Percentiles rank a stretch among this genome's conserved stretches.
phyloP scores from a whole-genome alignment of 2,888 invertebrate genomes.

The Cremastinae sp. region DNA sequence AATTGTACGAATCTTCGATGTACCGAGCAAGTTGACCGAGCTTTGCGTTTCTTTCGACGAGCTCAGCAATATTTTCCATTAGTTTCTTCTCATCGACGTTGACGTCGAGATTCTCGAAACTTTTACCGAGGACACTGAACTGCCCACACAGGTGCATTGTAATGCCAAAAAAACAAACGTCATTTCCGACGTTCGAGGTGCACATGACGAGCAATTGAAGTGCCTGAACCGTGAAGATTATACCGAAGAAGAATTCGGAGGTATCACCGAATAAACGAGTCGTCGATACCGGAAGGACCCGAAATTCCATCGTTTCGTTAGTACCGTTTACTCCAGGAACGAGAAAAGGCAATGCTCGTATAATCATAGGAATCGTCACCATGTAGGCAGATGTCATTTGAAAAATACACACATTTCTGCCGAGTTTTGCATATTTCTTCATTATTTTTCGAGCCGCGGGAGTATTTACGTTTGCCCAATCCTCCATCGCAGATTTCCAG shows the following conservation, averaged over 20 bases:
- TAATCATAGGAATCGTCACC: conserved; percentile 40
- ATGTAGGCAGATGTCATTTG: conserved; percentile 54
- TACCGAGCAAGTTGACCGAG: conserved; percentile 42
- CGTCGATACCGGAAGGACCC: conserved; percentile 54
- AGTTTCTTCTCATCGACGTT: conserved; percentile 2
- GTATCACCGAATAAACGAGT: conserved; percentile 44
- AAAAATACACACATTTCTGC: conserved; percentile 46
- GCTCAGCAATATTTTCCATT: not conserved
- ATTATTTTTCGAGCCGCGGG: conserved; percentile 49
- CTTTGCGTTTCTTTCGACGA: conserved; percentile 44
- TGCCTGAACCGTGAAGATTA: conserved; percentile 46
- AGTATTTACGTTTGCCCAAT: conserved; percentile 51
- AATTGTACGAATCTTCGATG: conserved; percentile 55
- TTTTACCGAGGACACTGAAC: conserved; percentile 43
- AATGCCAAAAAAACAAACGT: conserved; percentile 52
- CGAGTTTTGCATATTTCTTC: conserved; percentile 50
- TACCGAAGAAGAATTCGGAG: conserved; percentile 33
- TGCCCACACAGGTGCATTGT: conserved; percentile 58
- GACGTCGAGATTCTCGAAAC: conserved; percentile 31
- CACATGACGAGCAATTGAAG: conserved; percentile 54
- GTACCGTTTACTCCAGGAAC: conserved; percentile 22
- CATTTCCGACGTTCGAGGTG: conserved; percentile 51
- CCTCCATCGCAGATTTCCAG: conserved; percentile 49
- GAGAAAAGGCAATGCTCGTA: conserved; percentile 44
- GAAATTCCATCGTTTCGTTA: not conserved